phyloP scores from a whole-genome alignment of 2,113 vertebrate genomes.

The Chunga burmeisteri region DNA sequence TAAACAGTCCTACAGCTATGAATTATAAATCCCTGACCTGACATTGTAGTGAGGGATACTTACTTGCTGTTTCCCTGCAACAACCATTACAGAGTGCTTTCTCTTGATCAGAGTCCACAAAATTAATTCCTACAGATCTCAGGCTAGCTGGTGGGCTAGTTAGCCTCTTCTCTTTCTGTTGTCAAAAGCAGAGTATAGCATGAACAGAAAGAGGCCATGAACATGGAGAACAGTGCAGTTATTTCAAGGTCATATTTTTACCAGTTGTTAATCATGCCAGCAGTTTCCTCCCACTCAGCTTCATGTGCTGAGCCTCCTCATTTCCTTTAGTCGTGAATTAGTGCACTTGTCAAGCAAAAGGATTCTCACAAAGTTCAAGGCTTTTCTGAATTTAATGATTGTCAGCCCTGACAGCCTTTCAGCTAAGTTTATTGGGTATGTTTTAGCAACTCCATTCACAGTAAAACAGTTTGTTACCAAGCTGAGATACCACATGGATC shows the following conservation, averaged over 20 bases:
- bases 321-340: conserved; percentile 27
- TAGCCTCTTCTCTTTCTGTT: not conserved
- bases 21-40: not conserved
- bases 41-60: not conserved
- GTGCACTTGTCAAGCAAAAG: not conserved
- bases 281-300: conserved; percentile 1
- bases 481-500: not conserved
- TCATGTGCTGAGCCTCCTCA: not conserved
- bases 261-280: conserved; percentile 3
- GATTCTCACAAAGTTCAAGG: not conserved
- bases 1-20: not conserved
- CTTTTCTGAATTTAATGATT: not conserved
- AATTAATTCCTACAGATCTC: not conserved
- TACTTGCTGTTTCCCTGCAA: not conserved
- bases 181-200: not conserved
- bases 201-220: not conserved
- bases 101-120: not conserved
- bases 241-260: not conserved
- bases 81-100: not conserved
- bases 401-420: not conserved
- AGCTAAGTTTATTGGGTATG: not conserved
- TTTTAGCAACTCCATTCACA: not conserved
- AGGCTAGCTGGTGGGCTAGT: not conserved
- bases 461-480: not conserved
- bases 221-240: not conserved